Percentiles rank a stretch among this genome's conserved stretches.
These are phyloP conservation scores for Eudemis profundana DNA, from an alignment of 2,888 invertebrate species.

Conservation along the genomic window DNA sequence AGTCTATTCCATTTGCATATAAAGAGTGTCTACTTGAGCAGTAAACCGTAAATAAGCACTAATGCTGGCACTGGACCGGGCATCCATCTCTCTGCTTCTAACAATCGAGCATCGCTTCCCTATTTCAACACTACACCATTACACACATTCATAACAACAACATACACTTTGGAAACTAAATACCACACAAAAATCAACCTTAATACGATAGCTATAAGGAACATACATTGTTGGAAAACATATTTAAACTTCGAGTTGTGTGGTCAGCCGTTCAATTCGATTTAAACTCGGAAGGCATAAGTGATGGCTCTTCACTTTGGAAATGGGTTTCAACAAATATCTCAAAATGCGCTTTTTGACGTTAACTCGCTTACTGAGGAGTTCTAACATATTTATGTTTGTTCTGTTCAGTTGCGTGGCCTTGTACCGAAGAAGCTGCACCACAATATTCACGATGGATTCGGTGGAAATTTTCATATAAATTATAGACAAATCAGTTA, in stretches of 20 bases:
- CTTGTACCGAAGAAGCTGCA: not conserved
- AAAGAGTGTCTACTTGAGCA: slow-evolving; percentile 54
- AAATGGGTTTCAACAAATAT: slow-evolving; percentile 39
- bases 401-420: not conserved
- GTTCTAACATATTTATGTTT: slow-evolving; percentile 30
- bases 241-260: not conserved
- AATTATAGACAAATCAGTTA: too few species aligned
- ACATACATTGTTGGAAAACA: not conserved
- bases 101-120: slow-evolving; percentile 54
- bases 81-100: slow-evolving; percentile 59
- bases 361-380: slow-evolving; percentile 34
- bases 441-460: not conserved
- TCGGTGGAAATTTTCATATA: not conserved
- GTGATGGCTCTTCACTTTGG: slow-evolving; percentile 38
- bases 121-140: slow-evolving; percentile 61
- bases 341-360: slow-evolving; percentile 33
- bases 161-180: slow-evolving; percentile 39
- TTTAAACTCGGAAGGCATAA: slow-evolving; percentile 38
- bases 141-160: slow-evolving; percentile 53
- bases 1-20: slow-evolving; percentile 44
- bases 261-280: slow-evolving; percentile 28
- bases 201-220: not conserved
- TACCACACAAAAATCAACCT: slow-evolving; percentile 38
- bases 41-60: slow-evolving; percentile 54
- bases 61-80: slow-evolving; percentile 44